phyloP scores from a whole-genome alignment of 2,888 invertebrate species.

The Drosophila monieri region DNA sequence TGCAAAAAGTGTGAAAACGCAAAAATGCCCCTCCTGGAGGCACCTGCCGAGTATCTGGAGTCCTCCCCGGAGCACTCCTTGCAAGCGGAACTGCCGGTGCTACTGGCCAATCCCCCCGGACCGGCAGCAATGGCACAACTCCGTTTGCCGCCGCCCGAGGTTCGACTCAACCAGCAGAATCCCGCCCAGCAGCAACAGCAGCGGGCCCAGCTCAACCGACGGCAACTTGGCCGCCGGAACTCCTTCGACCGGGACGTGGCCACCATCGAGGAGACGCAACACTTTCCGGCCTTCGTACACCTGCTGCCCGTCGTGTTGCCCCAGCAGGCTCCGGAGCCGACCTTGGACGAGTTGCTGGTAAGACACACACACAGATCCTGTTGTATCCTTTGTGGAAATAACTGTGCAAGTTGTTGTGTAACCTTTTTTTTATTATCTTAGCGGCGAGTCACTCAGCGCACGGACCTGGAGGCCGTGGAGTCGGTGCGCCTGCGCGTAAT shows the following conservation, averaged over 20 bases:
- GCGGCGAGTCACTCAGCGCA: constrained; percentile 84
- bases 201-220: constrained; percentile 39
- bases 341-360: constrained; percentile 86
- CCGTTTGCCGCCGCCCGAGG: constrained; percentile 52
- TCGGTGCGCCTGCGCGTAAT: constrained; percentile 87
- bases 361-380: constrained; percentile 45
- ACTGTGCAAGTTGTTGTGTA: neutral
- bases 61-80: constrained; percentile 81
- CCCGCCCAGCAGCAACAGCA: constrained; percentile 42
- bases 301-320: constrained; percentile 85
- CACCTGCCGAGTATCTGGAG: constrained; percentile 74
- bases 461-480: constrained; percentile 85
- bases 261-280: constrained; percentile 76
- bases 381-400: no score
- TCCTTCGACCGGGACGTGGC: constrained; percentile 78
- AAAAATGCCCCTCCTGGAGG: constrained; percentile 79
- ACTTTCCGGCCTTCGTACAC: constrained; percentile 76
- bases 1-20: neutral
- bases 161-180: constrained; percentile 38
- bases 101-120: constrained; percentile 52
- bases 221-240: constrained; percentile 49
- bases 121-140: constrained; percentile 59
- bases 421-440: constrained; percentile 44
- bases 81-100: constrained; percentile 68
- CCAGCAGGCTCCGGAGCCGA: constrained; percentile 85